Percentiles rank a stretch among this genome's conserved stretches.
phyloP scores from a whole-genome alignment of 2,888 invertebrate species.

The Tyria jacobaeae region DNA sequence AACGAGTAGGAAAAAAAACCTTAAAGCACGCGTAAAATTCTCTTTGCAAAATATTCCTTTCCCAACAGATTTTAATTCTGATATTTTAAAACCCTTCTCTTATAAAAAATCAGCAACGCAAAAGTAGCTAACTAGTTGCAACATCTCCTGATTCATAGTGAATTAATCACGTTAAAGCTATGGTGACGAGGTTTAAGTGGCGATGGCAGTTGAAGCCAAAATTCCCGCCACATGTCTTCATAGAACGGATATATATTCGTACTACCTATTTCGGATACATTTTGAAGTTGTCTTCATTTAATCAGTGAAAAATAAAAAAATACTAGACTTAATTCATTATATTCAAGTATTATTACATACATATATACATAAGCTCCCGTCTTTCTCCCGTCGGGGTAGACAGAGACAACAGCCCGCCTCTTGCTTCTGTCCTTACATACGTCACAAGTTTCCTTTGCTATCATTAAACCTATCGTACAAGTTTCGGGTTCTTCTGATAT shows the following conservation, averaged over 20 bases:
- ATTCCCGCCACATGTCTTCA: neutral
- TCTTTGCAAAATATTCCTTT: neutral
- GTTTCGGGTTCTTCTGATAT: too few relatives aligned
- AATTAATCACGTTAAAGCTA: conserved; percentile 22
- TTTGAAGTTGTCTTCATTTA: too few relatives aligned
- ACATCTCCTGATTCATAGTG: conserved; percentile 15
- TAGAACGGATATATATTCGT: neutral
- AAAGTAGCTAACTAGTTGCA: conserved; percentile 15
- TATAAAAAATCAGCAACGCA: conserved; percentile 3
- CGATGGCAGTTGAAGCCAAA: conserved; percentile 14
- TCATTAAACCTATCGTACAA: too few relatives aligned
- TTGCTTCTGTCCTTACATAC: too few relatives aligned
- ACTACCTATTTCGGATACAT: neutral
- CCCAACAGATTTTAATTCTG: neutral
- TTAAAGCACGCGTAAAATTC: too few relatives aligned
- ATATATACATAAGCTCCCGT: too few relatives aligned
- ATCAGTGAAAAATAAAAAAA: too few relatives aligned
- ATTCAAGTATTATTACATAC: too few relatives aligned
- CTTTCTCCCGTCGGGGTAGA: too few relatives aligned
- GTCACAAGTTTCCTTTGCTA: too few relatives aligned
- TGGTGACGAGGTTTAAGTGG: conserved; percentile 10
- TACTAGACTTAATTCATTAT: too few relatives aligned
- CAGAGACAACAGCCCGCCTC: too few relatives aligned
- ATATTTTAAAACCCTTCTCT: conserved; percentile 6
- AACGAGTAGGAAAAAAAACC: neutral